Base-by-base conservation (phyloP, 2,888 invertebrate genomes). In the Beris morrisii region DNA sequence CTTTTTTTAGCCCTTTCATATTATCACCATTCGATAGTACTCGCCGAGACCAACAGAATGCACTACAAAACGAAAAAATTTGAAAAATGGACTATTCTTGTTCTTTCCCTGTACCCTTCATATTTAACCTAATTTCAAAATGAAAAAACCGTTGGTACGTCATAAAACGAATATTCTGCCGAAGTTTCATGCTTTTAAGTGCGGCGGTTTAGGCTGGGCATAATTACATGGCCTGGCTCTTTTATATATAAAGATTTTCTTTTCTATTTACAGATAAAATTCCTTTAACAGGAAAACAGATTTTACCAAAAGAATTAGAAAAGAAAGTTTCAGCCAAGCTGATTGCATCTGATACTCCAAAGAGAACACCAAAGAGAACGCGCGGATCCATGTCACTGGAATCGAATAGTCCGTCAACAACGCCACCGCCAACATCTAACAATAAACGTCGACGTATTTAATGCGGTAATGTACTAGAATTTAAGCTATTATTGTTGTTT, bases 351-450 rank as follows among this genome's bases (percentile, higher is more conserved):
- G 81, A 81, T 13, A 72, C 74, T 28, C 79, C 81, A 32, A 81
- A 81, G 64, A 73, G 80, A 31, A 75, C 78, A 50, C 80, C 77
- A 30, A 81, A 81, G 58, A 75, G 81, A 55, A 81, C 81, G 5
- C 74, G 81, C 22, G 81, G 81, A 15, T 81, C 81, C 1, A 78
- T 79, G 74, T 80, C 80, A 4, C 73, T 80, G 46, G 81, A 81
- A 70, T 80, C 81, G 1, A 79, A 77, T 61, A 80, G 81, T 65
- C 80, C 80, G 12, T 79, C 81, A 22, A 79, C 80, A 13, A 81
- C 81, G 22, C 80, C 81, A 7, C 81, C 81, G 15, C 77, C 78
- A 5, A 71, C 76, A 58, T 77, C 76, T 63, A 76, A 72, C 31
- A 75, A 72, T 70, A 81, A 80, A 67, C 74, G 81, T 68, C 77